Evolutionary conservation across 2,113 vertebrate species (phyloP).

Genomic region (Pungitius pungitius): DNA sequence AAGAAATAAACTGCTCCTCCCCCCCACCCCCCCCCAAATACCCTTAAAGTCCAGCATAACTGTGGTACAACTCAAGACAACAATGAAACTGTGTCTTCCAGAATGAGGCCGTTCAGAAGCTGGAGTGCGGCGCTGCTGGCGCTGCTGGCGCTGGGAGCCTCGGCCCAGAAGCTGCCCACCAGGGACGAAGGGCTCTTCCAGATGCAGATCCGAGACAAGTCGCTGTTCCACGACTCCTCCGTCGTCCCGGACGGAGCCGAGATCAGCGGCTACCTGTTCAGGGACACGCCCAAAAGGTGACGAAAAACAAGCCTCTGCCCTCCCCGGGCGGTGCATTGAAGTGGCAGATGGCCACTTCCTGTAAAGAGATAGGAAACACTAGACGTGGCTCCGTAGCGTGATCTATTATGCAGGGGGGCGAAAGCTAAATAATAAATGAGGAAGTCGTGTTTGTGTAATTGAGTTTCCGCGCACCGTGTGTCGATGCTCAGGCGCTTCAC

Average conservation of each 20-base stretch:
- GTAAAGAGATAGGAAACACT: conserved; percentile 65
- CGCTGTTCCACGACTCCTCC: conserved; percentile 91
- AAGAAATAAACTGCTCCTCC: background rate
- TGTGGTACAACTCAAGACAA: background rate
- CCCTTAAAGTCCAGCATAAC: background rate
- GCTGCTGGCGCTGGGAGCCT: conserved; percentile 76
- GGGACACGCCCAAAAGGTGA: conserved; percentile 95
- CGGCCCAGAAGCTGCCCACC: conserved; percentile 93
- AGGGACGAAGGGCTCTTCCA: conserved; percentile 97
- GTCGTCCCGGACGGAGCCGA: conserved; percentile 96
- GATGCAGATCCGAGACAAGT: conserved; percentile 96
- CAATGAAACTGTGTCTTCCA: conserved; percentile 64
- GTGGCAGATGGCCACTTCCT: conserved; percentile 46
- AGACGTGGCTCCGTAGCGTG: conserved; percentile 53
- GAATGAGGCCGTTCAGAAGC: conserved; percentile 84
- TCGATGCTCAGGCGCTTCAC: background rate
- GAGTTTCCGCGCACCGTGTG: conserved; percentile 17
- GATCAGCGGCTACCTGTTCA: conserved; percentile 95
- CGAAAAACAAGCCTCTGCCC: too few species aligned
- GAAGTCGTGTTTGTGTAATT: conserved; percentile 52
- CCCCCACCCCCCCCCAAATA: too few species aligned
- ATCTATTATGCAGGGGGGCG: conserved; percentile 57
- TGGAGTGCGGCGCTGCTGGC: conserved; percentile 72
- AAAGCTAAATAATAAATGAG: conserved; percentile 79
- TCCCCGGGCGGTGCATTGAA: too few species aligned